Base-by-base conservation (phyloP, 2,113 vertebrate species). In the Ophthalmolycus amberensis region DNA sequence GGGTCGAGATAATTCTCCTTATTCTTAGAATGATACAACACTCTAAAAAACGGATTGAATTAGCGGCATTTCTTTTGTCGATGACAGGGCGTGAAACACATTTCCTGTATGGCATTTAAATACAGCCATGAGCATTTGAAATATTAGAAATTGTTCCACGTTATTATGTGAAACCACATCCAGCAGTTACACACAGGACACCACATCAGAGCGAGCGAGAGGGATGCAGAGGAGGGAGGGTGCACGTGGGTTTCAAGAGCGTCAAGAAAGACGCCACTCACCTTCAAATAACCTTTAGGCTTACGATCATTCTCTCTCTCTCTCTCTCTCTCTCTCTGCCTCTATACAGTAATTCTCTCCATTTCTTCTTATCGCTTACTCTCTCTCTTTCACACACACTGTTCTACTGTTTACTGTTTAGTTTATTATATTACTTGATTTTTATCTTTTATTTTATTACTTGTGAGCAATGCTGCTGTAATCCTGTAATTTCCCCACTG, bases 281-380 rank as follows among this genome's bases (percentile, higher is more conserved):
- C 92, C 90, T 94, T 94, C 85, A 91, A 89, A 90, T 90, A 90
- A 94, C 93, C 92, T 94, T 87, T 64, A 88, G 82, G 88, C 80
- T 86, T 85, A 83, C 44, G 16, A 84, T 77, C 67, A 79, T 22
- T 22, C 64, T 89, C 63, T 58, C 70, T 71, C 68, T 20, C 10
- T 44, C 38, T 46, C 59, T 65, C 56, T 76, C 70, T 66, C 50
- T 63, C 70, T 64, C 72, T n/a, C 75, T 68, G 48, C 72, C 62
- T 29, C 70, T 63, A 74, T 38, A 71, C 48, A 54, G 48, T 69
- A 69, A 80, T 88, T 86, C 69, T 73, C 69, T 78, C 65, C 60
- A 77, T 88, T 82, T 76, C 62, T 79, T 34, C 38, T 88, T 88
- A 83, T 87, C 83, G 46, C 63, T 70, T 38, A 12, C 70, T 76